A percentile compares a stretch with the other conserved stretches of the same genome.
phyloP scores from a whole-genome alignment of 2,888 invertebrate species.

The Urechis unicinctus region DNA sequence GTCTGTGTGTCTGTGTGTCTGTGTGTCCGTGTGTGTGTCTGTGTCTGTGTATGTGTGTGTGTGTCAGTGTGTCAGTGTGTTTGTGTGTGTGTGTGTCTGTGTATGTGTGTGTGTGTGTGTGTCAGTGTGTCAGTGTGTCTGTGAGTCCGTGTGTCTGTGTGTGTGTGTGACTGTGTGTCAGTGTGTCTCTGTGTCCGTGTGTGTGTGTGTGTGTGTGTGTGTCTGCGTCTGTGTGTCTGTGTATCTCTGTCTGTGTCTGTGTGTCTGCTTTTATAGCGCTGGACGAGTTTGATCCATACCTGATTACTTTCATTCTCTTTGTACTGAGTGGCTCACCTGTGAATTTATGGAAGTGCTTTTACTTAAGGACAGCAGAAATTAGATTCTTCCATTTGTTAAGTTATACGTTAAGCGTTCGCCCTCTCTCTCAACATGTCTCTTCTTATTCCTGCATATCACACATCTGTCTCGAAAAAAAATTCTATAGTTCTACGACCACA shows the following conservation, averaged over 20 bases:
- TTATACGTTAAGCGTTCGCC: no score
- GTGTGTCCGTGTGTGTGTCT: neutral
- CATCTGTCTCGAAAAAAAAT: no score
- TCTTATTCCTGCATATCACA: no score
- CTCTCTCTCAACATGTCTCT: no score
- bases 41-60: neutral
- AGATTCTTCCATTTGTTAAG: no score
- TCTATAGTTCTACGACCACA: no score
- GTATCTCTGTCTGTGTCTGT: neutral
- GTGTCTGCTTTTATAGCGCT: no score
- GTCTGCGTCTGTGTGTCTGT: neutral
- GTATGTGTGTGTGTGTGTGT: neutral
- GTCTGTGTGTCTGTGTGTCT: neutral
- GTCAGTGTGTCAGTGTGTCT: neutral
- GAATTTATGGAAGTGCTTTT: no score
- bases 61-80: slow-evolving; percentile 4
- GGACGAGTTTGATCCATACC: no score
- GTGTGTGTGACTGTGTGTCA: neutral
- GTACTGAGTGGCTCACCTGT: no score
- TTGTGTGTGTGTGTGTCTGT: neutral
- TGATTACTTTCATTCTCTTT: no score
- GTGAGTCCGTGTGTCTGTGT: neutral
- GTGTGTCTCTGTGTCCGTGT: neutral
- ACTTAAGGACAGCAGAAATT: no score
- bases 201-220: neutral